These are phyloP conservation scores for Gila orcuttii DNA, from an alignment of 2,113 vertebrate species.

Conservation along the genomic window DNA sequence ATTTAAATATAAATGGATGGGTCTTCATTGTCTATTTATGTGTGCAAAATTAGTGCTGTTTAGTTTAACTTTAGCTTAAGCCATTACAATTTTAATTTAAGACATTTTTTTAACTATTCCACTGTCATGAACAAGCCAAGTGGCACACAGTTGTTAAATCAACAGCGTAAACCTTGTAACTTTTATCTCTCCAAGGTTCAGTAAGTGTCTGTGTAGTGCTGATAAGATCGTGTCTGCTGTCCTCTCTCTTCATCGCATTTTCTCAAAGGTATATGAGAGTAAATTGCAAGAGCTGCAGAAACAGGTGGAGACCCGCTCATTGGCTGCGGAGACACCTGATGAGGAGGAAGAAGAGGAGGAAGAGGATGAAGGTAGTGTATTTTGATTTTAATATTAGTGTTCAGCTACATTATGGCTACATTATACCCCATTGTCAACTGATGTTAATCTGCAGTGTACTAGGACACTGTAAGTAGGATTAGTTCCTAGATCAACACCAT, in stretches of 20 bases:
- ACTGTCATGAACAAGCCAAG: background rate
- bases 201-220: constrained; percentile 17
- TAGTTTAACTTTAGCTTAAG: background rate
- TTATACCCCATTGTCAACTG: background rate
- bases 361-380: constrained; percentile 78
- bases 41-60: constrained; percentile 22
- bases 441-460: background rate
- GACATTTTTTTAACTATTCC: background rate
- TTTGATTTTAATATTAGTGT: background rate
- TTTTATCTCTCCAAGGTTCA: constrained; percentile 9
- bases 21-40: background rate
- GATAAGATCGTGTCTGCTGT: constrained; percentile 47
- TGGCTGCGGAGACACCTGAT: constrained; percentile 91
- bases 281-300: constrained; percentile 97
- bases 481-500: background rate
- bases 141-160: background rate
- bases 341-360: constrained; percentile 93
- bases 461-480: background rate
- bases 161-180: background rate
- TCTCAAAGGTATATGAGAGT: constrained; percentile 95
- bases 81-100: background rate
- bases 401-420: background rate
- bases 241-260: constrained; percentile 61
- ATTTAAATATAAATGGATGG: background rate
- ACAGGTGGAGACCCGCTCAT: constrained; percentile 93